These are phyloP conservation scores for Loriculus beryllinus DNA, from an alignment of 2,797 vertebrate species.

Conservation along the genomic window DNA sequence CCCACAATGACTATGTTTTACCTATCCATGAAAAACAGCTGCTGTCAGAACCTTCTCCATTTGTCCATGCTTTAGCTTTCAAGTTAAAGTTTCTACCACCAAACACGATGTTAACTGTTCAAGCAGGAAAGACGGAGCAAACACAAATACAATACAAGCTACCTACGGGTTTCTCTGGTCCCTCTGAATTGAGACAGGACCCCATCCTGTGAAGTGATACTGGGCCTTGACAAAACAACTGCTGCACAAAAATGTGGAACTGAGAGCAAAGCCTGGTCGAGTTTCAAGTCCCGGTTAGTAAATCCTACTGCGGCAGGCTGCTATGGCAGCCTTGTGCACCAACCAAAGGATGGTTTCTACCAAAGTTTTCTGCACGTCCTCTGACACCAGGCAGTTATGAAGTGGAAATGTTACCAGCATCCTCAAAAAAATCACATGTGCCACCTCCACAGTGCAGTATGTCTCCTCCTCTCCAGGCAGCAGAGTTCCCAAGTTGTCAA, in stretches of 20 bases:
- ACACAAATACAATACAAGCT: neutral
- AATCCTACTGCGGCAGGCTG: neutral
- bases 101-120: neutral
- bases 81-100: neutral
- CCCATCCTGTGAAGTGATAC: neutral
- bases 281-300: neutral
- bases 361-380: neutral
- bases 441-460: accelerated
- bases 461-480: neutral
- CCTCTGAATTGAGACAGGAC: neutral
- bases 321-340: neutral
- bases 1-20: constrained; percentile 18
- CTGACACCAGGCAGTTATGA: neutral
- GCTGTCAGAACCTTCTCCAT: constrained; percentile 17
- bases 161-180: neutral
- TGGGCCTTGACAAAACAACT: neutral
- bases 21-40: constrained; percentile 49
- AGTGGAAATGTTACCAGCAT: neutral
- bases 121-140: neutral
- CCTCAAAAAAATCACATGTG: neutral
- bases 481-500: neutral
- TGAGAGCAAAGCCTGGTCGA: neutral
- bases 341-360: neutral
- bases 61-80: neutral
- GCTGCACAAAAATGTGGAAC: constrained; percentile 26